Percentiles rank a stretch among this genome's conserved stretches.
Evolutionary conservation across 2,113 vertebrate genomes (phyloP).

Genomic region (Pungitius pungitius): DNA sequence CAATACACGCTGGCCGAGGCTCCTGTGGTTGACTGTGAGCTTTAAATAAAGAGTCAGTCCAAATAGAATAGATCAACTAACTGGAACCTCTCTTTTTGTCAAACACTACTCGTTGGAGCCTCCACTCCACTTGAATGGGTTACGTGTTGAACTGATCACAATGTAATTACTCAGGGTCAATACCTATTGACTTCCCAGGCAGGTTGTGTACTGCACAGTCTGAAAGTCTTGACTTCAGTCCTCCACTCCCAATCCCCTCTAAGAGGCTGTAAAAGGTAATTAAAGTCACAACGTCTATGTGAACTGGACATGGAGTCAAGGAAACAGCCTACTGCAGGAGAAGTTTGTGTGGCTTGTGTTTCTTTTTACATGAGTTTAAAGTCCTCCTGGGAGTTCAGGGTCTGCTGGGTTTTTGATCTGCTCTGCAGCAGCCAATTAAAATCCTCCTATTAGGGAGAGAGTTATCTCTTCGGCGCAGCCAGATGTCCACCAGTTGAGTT

Average conservation of each 20-base stretch:
- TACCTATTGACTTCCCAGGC: conserved; percentile 67
- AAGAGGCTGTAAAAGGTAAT: conserved; percentile 58
- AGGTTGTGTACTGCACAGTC: conserved; percentile 58
- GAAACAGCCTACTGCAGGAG: conserved; percentile 49
- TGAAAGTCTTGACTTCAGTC: conserved; percentile 51
- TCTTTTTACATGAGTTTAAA: conserved; percentile 50
- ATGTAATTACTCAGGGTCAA: conserved; percentile 73
- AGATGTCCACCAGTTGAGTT: conserved; percentile 76
- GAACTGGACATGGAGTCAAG: conserved; percentile 57
- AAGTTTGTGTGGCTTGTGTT: conserved; percentile 26
- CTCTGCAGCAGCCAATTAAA: conserved; percentile 75
- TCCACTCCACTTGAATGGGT: conserved; percentile 64
- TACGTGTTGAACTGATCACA: conserved; percentile 77
- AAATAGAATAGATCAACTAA: conserved; percentile 73
- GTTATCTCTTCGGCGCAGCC: conserved; percentile 70
- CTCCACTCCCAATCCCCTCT: conserved; percentile 41
- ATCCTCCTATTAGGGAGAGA: conserved; percentile 68
- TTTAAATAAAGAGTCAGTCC: conserved; percentile 69
- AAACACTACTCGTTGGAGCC: conserved; percentile 45
- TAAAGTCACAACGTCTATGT: conserved; percentile 58
- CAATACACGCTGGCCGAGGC: conserved; percentile 44
- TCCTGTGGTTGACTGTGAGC: conserved; percentile 63
- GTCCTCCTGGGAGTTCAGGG: conserved; percentile 64
- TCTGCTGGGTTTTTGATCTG: conserved; percentile 74
- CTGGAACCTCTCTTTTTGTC: conserved; percentile 52